Percentiles rank a stretch among this genome's conserved stretches.
Conservation (phyloP, 2,888 invertebrate genomes). For the Ellobium chinense region DNA sequence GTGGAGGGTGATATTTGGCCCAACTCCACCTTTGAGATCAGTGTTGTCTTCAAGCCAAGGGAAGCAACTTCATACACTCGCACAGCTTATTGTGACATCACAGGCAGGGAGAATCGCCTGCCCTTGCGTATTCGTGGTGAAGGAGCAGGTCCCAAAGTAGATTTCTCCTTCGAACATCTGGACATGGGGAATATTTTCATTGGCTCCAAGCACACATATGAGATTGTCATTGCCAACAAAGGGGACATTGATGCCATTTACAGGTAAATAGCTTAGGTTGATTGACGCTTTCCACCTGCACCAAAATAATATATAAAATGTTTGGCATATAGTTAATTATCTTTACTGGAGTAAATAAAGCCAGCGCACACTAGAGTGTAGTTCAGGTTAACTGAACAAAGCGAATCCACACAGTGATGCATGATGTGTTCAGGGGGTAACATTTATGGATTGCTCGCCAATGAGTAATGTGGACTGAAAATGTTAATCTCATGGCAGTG, state of each 20-base stretch:
- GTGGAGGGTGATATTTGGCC: conserved; percentile 79
- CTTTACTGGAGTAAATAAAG: too few species aligned
- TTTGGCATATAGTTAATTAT: too few species aligned
- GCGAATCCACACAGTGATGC: too few species aligned
- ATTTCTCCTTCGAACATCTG: conserved; percentile 76
- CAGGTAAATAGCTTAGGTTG: conserved; percentile 30
- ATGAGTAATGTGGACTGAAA: too few species aligned
- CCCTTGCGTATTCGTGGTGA: conserved; percentile 77
- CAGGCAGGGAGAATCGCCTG: conserved; percentile 77
- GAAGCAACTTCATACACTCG: conserved; percentile 75
- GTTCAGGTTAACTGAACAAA: too few species aligned
- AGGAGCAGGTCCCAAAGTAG: conserved; percentile 78
- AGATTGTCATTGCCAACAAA: conserved; percentile 78
- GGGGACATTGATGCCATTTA: conserved; percentile 79
- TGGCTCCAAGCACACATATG: conserved; percentile 77
- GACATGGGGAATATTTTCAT: conserved; percentile 79
- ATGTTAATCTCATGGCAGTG: too few species aligned
- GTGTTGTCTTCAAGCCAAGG: conserved; percentile 76
- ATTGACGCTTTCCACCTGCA: too few species aligned
- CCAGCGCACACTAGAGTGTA: too few species aligned
- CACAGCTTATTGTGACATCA: conserved; percentile 78
- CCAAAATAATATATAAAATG: too few species aligned
- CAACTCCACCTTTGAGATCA: conserved; percentile 76
- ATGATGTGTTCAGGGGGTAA: too few species aligned
- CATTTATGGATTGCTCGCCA: too few species aligned